Evolutionary conservation across 2,113 vertebrate species (phyloP).

Genomic region (Pteropus alecto): DNA sequence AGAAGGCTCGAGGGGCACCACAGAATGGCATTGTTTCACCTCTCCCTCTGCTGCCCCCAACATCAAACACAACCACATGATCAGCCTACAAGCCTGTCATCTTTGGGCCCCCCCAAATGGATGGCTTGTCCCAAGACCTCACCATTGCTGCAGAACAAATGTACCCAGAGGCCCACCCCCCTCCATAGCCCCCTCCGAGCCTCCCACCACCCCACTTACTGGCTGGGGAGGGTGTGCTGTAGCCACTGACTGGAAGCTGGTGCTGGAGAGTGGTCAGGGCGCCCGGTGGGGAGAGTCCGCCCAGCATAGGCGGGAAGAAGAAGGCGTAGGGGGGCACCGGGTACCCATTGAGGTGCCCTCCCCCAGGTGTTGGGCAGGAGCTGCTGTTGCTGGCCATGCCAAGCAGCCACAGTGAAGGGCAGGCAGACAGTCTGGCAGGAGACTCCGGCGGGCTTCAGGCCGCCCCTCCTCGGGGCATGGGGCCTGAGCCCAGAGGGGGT

Average conservation of each 20-base stretch:
- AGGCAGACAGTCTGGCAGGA: conserved; percentile 29
- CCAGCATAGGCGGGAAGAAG: conserved; percentile 96
- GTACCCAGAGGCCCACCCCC: background rate
- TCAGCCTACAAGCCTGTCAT: background rate
- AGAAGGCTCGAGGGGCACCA: conserved; percentile 2
- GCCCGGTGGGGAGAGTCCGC: conserved; percentile 92
- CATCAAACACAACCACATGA: background rate
- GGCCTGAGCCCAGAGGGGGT: conserved; percentile 59
- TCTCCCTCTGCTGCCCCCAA: background rate
- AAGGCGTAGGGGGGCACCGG: conserved; percentile 95
- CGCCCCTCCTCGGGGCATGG: conserved; percentile 66
- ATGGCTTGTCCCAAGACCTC: background rate
- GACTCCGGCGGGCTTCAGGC: conserved; percentile 58
- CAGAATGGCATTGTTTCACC: background rate
- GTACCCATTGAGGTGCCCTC: conserved; percentile 92
- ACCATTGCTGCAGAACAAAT: background rate
- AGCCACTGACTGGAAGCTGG: conserved; percentile 94
- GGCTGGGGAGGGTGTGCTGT: conserved; percentile 97
- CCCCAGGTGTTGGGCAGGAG: conserved; percentile 87
- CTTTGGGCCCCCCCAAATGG: background rate
- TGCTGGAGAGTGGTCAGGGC: conserved; percentile 87
- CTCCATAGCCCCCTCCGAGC: accelerated
- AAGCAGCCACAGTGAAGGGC: conserved; percentile 62
- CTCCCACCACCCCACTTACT: conserved; percentile 86
- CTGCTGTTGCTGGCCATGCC: conserved; percentile 97